phyloP scores from a whole-genome alignment of 1,140 invertebrate species.

The Mycetomoellerius zeteki region DNA sequence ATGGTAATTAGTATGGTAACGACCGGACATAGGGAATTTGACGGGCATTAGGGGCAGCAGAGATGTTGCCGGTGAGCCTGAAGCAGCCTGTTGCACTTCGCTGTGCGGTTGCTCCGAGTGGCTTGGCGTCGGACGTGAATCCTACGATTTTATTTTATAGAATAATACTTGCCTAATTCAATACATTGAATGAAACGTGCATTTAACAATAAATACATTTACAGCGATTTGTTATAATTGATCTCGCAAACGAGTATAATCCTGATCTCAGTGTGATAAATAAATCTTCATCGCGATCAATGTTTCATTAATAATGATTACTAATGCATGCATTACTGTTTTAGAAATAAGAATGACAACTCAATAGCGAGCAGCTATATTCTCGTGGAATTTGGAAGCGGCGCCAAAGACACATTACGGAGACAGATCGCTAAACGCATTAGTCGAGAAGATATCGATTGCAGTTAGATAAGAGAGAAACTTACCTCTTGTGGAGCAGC shows the following conservation, averaged over 20 bases:
- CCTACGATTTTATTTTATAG: conserved; percentile 80
- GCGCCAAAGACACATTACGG: not conserved
- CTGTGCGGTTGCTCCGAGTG: conserved; percentile 83
- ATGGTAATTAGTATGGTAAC: conserved; percentile 81
- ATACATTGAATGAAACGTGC: not conserved
- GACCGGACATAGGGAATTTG: conserved; percentile 82
- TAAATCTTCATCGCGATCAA: conserved; percentile 15
- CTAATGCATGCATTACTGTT: not conserved
- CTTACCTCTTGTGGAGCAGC: conserved; percentile 81
- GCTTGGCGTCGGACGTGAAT: conserved; percentile 83
- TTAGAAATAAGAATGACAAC: not conserved
- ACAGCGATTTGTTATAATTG: not conserved
- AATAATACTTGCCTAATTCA: conserved; percentile 30
- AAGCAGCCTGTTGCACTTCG: conserved; percentile 77
- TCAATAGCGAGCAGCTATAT: not conserved
- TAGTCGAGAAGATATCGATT: not conserved
- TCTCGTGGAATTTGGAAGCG: not conserved
- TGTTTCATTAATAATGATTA: not conserved
- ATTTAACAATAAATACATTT: not conserved
- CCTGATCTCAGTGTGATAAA: not conserved
- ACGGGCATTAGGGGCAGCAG: conserved; percentile 83
- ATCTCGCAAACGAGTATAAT: not conserved
- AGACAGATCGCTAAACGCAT: not conserved
- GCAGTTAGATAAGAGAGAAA: conserved; percentile 11
- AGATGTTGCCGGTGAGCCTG: conserved; percentile 74